phyloP scores from a whole-genome alignment of 2,797 vertebrate genomes.

The Malurus leucopterus region DNA sequence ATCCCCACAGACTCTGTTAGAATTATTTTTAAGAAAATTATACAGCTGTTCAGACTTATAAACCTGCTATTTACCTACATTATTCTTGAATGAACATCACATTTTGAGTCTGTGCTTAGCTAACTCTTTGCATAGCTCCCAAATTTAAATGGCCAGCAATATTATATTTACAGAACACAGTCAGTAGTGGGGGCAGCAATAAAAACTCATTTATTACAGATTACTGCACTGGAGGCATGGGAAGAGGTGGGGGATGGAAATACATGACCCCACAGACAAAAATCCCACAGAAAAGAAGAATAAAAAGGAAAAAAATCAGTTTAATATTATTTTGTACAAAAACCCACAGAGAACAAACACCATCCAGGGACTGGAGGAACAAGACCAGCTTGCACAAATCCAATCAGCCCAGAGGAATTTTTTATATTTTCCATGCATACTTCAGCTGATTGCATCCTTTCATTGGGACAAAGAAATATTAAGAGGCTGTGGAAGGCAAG shows the following conservation, averaged over 20 bases:
- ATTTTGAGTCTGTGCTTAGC: background rate
- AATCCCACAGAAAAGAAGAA: background rate
- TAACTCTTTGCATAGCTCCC: background rate
- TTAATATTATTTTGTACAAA: background rate
- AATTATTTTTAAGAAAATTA: background rate
- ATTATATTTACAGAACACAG: background rate
- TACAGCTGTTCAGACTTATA: background rate
- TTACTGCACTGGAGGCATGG: background rate
- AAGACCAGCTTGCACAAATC: background rate
- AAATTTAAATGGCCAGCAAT: background rate
- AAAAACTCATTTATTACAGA: background rate
- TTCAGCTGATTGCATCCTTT: constrained; percentile 6
- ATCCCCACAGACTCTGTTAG: constrained; percentile 44
- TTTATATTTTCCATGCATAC: background rate
- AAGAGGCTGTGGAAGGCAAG: background rate
- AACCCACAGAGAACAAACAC: background rate
- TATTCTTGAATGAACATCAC: background rate
- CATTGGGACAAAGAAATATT: constrained; percentile 7
- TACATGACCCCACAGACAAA: background rate
- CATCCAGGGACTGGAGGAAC: background rate
- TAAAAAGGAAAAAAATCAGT: accelerated
- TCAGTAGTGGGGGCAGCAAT: background rate
- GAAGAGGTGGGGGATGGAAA: background rate
- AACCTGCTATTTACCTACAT: background rate
- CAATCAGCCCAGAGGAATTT: background rate